phyloP scores from a whole-genome alignment of 2,888 invertebrate species.

The Parnassius orleans region DNA sequence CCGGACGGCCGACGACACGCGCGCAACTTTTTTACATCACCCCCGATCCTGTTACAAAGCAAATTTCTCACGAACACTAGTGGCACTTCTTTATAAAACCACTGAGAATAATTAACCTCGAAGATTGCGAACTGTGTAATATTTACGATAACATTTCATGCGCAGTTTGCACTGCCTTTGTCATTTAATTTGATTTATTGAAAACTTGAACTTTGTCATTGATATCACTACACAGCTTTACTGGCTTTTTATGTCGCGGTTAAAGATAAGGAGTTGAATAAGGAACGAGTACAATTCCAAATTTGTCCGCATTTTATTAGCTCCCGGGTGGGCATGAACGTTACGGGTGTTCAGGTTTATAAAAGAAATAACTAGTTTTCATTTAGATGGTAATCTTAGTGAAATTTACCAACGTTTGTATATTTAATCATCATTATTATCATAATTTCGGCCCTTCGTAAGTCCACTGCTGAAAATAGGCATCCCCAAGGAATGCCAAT shows the following conservation, averaged over 20 bases:
- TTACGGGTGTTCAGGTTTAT: slow-evolving; percentile 16
- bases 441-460: too few relatives aligned
- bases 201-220: slow-evolving; percentile 21
- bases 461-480: too few relatives aligned
- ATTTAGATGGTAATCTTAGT: too few relatives aligned
- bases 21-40: slow-evolving; percentile 61
- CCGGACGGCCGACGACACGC: slow-evolving; percentile 68
- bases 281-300: slow-evolving; percentile 15
- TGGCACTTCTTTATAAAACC: slow-evolving; percentile 62
- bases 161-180: slow-evolving; percentile 39
- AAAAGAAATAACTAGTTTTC: too few relatives aligned
- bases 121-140: slow-evolving; percentile 54
- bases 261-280: slow-evolving; percentile 22
- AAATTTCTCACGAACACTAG: slow-evolving; percentile 73
- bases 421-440: too few relatives aligned
- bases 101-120: slow-evolving; percentile 64
- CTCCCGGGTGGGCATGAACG: slow-evolving; percentile 16
- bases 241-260: slow-evolving; percentile 20
- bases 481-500: too few relatives aligned
- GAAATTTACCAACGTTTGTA: too few relatives aligned
- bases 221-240: slow-evolving; percentile 24
- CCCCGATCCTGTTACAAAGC: slow-evolving; percentile 72
- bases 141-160: slow-evolving; percentile 49
- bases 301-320: slow-evolving; percentile 20
- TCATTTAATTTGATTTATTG: slow-evolving; percentile 30